A percentile compares a stretch with the other conserved stretches of the same genome.
phyloP scores from a whole-genome alignment of 2,113 vertebrate genomes.

The Toxotes jaculatrix region DNA sequence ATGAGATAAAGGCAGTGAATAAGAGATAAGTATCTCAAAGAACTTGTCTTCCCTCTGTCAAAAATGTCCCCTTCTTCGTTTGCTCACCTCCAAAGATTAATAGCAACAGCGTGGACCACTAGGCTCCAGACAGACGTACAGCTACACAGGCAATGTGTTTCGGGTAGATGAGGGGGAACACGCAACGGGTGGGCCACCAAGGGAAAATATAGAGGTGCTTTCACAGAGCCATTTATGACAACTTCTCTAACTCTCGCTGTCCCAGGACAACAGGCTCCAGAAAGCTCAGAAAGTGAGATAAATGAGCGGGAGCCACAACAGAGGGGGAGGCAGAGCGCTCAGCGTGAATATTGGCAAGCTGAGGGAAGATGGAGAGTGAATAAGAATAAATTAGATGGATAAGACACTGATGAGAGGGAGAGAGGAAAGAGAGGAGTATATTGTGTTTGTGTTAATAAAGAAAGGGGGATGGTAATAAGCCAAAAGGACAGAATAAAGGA shows the following conservation, averaged over 20 bases:
- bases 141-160: conserved; percentile 19
- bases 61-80: conserved; percentile 4
- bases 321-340: conserved; percentile 28
- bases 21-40: conserved; percentile 17
- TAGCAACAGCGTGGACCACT: conserved; percentile 33
- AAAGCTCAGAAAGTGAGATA: conserved; percentile 58
- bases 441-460: conserved; percentile 44
- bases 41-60: conserved; percentile 16
- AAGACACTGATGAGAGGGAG: conserved; percentile 38
- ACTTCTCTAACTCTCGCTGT: conserved; percentile 36
- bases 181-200: not conserved
- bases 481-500: conserved; percentile 40
- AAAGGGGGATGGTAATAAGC: conserved; percentile 27
- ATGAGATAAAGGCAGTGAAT: conserved; percentile 26
- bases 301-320: conserved; percentile 60
- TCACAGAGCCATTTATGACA: conserved; percentile 51
- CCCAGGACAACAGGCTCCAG: conserved; percentile 46
- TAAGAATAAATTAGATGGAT: conserved; percentile 54
- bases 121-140: conserved; percentile 43
- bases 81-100: conserved; percentile 50
- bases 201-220: conserved; percentile 39
- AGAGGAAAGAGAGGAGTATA: conserved; percentile 7
- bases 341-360: conserved; percentile 47
- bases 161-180: not conserved
- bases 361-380: conserved; percentile 37